Base-by-base conservation (phyloP, 2,888 invertebrate species). In the Lithophane ornitopus region DNA sequence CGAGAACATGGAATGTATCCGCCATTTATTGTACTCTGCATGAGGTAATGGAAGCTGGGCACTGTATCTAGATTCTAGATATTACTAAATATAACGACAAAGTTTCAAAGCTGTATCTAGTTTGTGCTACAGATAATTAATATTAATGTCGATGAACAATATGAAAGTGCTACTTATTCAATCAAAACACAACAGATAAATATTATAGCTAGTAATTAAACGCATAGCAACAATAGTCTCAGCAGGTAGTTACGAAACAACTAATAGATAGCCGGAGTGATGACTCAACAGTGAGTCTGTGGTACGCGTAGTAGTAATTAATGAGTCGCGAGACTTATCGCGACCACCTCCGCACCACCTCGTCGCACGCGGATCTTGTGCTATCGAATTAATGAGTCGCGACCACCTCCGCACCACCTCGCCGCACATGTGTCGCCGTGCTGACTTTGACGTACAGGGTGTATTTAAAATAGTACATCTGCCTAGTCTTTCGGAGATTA, bases 301-400 rank as follows among this genome's bases (percentile, higher is more conserved):
- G 44, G 41, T 41, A 44, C 54, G 44, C 44, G 72, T 34, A 54
- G 68, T 74, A 80, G 72, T 73, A 68, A 85, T 80, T 70, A 82
- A 82, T 59, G 73, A 81, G 72, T 41, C 62, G 65, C 62, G 22
- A 52, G 71, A 71, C 19, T n/a, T 41, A 52, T 19, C 39, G 67
- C 56, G 78, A 68, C 77, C 73, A 61, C 74, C 72, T 4, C 68
- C 67, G 26, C 74, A 14, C 1, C 44, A n/a, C n/a, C 12, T 9
- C 46, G 11, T 14, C 58, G 54, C 62, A n/a, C n/a, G 46, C n/a
- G 8, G 41, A 28, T 8, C 58, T 44, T 34, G 26, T 34, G 59
- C n/a, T 49, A 26, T n/a, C n/a, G 9, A 65, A 46, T 49, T 52
- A 77, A n/a, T n/a, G n/a, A n/a, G n/a, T 19, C 39, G 67, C 56